phyloP scores from a whole-genome alignment of 2,113 vertebrate species.

The Agapornis roseicollis region DNA sequence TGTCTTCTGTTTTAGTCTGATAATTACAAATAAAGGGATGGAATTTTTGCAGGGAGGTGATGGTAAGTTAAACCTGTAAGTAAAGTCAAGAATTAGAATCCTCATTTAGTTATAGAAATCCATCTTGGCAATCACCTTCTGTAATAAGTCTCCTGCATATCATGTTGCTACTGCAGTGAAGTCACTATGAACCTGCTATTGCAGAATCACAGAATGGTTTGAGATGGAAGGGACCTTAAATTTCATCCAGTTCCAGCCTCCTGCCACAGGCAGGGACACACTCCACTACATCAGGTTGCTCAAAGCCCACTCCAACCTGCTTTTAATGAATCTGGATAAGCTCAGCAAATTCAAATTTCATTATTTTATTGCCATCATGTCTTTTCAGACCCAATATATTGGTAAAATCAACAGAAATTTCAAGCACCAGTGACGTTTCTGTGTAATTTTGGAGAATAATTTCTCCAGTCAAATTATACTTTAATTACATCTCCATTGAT shows the following conservation, averaged over 20 bases:
- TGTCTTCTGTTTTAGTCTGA: not conserved
- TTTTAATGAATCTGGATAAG: not conserved
- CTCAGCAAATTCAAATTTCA: not conserved
- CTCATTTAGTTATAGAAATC: not conserved
- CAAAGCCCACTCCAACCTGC: not conserved
- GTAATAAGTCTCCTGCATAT: not conserved
- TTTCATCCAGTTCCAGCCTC: not conserved
- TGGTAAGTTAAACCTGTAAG: rapidly evolving
- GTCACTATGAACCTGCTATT: not conserved
- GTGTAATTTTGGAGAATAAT: not conserved
- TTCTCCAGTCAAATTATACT: not conserved
- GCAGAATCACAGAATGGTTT: not conserved
- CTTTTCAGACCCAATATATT: not conserved
- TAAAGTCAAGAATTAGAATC: not conserved
- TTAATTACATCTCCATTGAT: not conserved
- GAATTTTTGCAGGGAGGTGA: rapidly evolving
- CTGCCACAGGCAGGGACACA: not conserved
- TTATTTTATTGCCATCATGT: not conserved
- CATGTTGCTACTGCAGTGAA: not conserved
- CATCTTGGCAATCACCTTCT: not conserved
- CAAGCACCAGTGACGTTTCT: not conserved
- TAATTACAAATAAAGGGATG: not conserved
- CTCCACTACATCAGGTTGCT: not conserved
- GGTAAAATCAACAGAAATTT: not conserved
- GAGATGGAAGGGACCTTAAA: not conserved